Evolutionary conservation across 2,888 invertebrate species (phyloP), one percentile per base, ranked within the genome.

Genomic region (Rhyacophila evoluta): DNA sequence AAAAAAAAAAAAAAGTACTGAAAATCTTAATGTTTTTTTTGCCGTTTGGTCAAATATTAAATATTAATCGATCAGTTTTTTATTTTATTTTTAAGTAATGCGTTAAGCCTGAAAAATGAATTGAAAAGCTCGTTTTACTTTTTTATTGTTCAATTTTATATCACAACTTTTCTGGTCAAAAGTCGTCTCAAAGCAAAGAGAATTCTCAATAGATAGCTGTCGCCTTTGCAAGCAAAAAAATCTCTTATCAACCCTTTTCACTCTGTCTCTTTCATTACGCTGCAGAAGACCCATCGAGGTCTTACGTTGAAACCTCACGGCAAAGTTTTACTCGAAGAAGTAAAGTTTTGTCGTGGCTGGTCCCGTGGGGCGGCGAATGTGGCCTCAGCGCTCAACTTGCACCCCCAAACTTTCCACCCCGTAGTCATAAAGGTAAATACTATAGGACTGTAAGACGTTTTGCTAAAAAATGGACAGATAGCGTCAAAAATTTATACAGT

Each of bases 291-390:
- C 55, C 55, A 55, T 55, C 55, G 55, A 55, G 55, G 55, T 55
- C 55, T 55, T 55, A 55, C 55, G 55, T 12, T 5, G 69, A 33
- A 72, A 27, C 77, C 37, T 68, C 70, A 11, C 72, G 37, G 55
- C 29, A 36, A 68, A 77, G 12, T 37, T 77, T 12, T 28, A 27
- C 72, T 19, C 25, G 25, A 37, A 72, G 38, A 29, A 73, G 37
- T 36, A 77, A 77, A 77, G 67, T 77, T 77, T 72, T 71, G 67
- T 37, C 27, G 6, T 28, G 29, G 72, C n/a, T 28, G 67, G 72
- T 55, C 72, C 77, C 67, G 72, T n/a, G 77, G 72, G 55, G 28
- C 69, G 29, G 29, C 69, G 29, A 28, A 33, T 28, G 69, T 29
- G 55, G 55, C 55, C 55, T 55, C 55, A 55, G 55, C 55, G 55